phyloP scores from a whole-genome alignment of 2,797 vertebrate species.

The Rallus crepitans region DNA sequence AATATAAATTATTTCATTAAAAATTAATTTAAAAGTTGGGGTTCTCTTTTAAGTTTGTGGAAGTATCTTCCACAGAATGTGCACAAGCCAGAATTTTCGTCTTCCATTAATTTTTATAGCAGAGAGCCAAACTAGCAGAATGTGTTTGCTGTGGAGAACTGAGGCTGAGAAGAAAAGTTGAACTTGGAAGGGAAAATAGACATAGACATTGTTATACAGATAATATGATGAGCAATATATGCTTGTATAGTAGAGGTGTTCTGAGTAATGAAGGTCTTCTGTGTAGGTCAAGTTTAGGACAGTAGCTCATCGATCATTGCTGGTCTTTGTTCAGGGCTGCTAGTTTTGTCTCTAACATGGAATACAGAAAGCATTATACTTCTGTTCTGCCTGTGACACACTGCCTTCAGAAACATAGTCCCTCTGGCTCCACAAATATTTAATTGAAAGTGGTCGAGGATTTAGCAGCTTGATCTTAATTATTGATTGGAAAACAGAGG shows the following conservation, averaged over 20 bases:
- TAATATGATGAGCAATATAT: not conserved
- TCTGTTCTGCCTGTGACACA: not conserved
- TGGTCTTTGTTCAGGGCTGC: not conserved
- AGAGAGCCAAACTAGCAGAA: not conserved
- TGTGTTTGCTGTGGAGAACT: not conserved
- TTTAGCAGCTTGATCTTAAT: not conserved
- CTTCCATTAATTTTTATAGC: not conserved
- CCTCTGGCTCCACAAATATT: not conserved
- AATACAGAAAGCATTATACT: not conserved
- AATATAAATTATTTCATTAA: not conserved
- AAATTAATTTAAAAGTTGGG: not conserved
- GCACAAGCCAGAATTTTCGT: not conserved
- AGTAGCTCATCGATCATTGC: not conserved
- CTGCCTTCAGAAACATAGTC: not conserved
- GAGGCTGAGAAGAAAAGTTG: not conserved
- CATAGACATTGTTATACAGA: not conserved
- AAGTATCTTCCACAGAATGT: not conserved
- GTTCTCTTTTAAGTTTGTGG: accelerated
- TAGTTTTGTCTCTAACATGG: not conserved
- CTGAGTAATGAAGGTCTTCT: not conserved
- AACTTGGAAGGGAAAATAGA: not conserved
- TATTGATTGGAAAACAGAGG: not conserved
- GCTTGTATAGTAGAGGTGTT: not conserved
- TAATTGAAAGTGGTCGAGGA: not conserved
- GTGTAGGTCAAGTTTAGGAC: not conserved